These are phyloP conservation scores for Cyaniris semiargus DNA, from an alignment of 2,888 invertebrate species.

Conservation along the genomic window DNA sequence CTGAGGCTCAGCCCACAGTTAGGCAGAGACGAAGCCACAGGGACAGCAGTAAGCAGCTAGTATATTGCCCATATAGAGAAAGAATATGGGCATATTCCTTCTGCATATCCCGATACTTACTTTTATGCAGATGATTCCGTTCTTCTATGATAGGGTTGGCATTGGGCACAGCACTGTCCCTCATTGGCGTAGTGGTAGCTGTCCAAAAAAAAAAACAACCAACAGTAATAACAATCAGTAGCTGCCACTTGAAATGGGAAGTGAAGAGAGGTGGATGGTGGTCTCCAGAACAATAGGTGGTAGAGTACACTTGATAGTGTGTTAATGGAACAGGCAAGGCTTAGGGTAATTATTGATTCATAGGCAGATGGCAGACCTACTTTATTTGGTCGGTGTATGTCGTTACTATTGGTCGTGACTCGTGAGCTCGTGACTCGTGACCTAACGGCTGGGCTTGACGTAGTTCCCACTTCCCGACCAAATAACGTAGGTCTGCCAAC, in stretches of 20 bases:
- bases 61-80: no score
- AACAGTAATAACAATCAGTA: conserved; percentile 58
- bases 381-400: no score
- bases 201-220: conserved; percentile 70
- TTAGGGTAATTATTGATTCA: no score
- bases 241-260: conserved; percentile 48
- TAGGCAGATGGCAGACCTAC: no score
- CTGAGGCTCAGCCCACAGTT: no score
- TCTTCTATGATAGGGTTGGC: neutral
- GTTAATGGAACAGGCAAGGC: neutral
- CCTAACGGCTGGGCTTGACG: no score
- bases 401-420: no score
- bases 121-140: neutral
- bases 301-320: conserved; percentile 49
- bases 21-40: no score
- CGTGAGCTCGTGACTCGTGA: no score
- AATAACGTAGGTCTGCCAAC: no score
- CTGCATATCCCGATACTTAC: neutral
- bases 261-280: conserved; percentile 47
- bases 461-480: no score
- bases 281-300: conserved; percentile 57
- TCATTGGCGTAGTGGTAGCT: conserved; percentile 50
- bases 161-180: neutral
- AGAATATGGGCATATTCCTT: neutral
- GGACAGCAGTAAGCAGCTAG: no score